Base-by-base conservation (phyloP, 2,113 vertebrate species). In the Willisornis vidua region DNA sequence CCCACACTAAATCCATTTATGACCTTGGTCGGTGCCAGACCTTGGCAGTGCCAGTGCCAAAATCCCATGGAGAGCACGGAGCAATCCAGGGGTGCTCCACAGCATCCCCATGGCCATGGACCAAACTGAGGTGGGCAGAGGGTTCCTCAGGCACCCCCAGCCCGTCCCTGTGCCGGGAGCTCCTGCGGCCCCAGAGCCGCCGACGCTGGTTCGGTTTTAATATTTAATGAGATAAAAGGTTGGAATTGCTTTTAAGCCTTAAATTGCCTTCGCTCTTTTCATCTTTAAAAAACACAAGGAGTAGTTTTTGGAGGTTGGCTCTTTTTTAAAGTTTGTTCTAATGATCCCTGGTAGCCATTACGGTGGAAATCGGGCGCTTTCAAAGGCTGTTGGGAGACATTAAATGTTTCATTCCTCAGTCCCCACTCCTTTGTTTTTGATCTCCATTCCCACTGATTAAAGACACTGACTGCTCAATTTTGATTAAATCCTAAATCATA, bases 401-500 rank as follows among this genome's bases (percentile, higher is more conserved):
- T 74, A 86, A 91, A 58, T 45, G 61, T 37, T 54, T 91, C 80
- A 84, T 72, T 66, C 87, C 72, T 68, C 73, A 15, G 77, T 49
- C 88, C 85, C 80, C 8, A 0, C 72, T 79, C 78, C 93, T 68
- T 94, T 82, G 94, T 58, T 84, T 93, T 96, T 96, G 94, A 94
- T 97, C 95, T 96, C 51, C 8, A 3, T 84, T 90, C 91, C 33
- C 78, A 91, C 77, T 94, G 98, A 98, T 98, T 98, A 96, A 98
- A 98, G 96, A 94, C 95, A 71, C 95, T 80, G 97, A 96, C 85
- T 91, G 96, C 97, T 97, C 96, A 77, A 65, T 97, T 97, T 96
- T 96, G 97, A 98, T 98, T 96, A 97, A 98, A 97, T 90, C 97
- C 97, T 97, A 97, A 97, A 98, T 98, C 97, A 96, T 87, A 95